Conservation (phyloP, 2,797 vertebrate genomes). For the Salarias fasciatus region DNA sequence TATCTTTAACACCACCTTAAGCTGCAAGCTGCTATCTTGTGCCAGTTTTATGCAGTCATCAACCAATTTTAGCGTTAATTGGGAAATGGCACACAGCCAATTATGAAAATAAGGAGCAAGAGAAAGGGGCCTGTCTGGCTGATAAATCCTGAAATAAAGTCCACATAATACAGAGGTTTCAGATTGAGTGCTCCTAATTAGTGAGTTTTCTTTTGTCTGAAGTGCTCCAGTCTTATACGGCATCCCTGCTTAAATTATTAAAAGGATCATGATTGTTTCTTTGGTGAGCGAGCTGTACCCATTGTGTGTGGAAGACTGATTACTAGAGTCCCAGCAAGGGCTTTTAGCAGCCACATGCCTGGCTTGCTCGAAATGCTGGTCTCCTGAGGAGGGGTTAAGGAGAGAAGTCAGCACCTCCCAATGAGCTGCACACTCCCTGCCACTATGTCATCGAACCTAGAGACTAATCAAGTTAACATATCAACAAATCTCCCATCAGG, state of each 20-base stretch:
- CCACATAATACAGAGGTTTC: constrained; percentile 69
- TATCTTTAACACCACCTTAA: constrained; percentile 69
- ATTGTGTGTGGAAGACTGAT: constrained; percentile 56
- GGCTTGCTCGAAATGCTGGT: constrained; percentile 61
- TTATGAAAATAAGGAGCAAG: constrained; percentile 53
- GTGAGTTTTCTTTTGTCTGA: constrained; percentile 60
- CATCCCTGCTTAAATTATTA: constrained; percentile 60
- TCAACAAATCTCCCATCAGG: constrained; percentile 84
- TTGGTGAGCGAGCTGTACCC: constrained; percentile 49
- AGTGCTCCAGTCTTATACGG: constrained; percentile 37
- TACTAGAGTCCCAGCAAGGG: constrained; percentile 47
- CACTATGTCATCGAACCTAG: constrained; percentile 67
- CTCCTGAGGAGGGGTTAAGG: constrained; percentile 72
- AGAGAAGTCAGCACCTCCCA: constrained; percentile 53
- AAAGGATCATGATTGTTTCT: constrained; percentile 57
- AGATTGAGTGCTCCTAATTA: constrained; percentile 71
- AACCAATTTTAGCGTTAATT: constrained; percentile 66
- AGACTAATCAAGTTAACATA: constrained; percentile 92
- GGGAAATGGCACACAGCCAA: constrained; percentile 64
- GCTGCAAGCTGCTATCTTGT: constrained; percentile 55
- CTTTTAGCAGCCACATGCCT: constrained; percentile 66
- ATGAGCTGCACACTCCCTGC: constrained; percentile 61
- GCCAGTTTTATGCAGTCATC: constrained; percentile 65
- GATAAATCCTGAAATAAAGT: constrained; percentile 68
- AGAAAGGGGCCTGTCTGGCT: constrained; percentile 35